Evolutionary conservation across 30 jellyfish, hydroid and myxozoan species (phyloP).

Genomic region (Phacellophora camtschatica): DNA sequence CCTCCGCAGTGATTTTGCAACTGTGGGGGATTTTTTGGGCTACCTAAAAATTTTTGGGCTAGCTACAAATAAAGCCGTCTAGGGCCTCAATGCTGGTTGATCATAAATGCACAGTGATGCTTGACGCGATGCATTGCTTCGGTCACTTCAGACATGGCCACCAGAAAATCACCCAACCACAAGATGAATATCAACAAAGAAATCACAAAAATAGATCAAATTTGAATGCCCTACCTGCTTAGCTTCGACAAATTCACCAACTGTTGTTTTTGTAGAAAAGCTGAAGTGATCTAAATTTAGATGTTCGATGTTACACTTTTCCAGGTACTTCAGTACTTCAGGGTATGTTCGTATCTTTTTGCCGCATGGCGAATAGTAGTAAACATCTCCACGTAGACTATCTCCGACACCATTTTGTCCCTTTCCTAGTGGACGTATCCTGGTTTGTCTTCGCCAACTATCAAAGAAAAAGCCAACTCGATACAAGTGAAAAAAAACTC

Average conservation of each 20-base stretch:
- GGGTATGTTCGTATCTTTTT: conserved; percentile 97
- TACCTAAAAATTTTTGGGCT: too few species aligned
- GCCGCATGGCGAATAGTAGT: conserved; percentile 94
- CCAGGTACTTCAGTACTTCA: conserved; percentile 83
- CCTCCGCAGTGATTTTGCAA: too few species aligned
- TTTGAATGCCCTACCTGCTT: conserved; percentile 56
- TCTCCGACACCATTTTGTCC: too few species aligned
- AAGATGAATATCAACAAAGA: neutral
- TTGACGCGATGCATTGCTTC: too few species aligned
- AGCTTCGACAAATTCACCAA: conserved; percentile 95
- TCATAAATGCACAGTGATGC: too few species aligned
- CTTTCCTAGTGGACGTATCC: conserved; percentile 77
- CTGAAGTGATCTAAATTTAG: conserved; percentile 83
- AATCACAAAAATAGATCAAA: neutral
- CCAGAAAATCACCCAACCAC: too few species aligned
- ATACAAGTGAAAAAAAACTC: neutral
- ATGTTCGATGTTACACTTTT: conserved; percentile 54
- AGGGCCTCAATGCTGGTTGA: too few species aligned
- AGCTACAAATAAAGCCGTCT: too few species aligned
- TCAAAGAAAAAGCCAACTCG: neutral
- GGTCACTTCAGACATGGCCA: too few species aligned
- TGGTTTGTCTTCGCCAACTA: conserved; percentile 96
- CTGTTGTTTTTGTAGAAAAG: conserved; percentile 86
- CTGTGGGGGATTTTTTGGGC: too few species aligned
- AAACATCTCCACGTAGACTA: conserved; percentile 97